Evolutionary conservation across 2,888 invertebrate species (phyloP).

Genomic region (Erebia epiphron): DNA sequence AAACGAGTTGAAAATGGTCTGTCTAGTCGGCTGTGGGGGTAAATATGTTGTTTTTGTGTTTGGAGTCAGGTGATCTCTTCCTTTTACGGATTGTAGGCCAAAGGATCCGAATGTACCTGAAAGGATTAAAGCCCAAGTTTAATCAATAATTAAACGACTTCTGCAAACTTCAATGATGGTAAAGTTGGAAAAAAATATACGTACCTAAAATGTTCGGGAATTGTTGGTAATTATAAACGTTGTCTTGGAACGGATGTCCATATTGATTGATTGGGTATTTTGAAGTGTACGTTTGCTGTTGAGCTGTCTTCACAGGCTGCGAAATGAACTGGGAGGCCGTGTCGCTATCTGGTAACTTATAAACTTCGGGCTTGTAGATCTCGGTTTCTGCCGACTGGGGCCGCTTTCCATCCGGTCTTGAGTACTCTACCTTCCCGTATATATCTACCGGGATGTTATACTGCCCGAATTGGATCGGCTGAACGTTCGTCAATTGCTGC

Average conservation of each 20-base stretch:
- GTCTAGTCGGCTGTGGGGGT: constrained; percentile 68
- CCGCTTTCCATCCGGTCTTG: constrained; percentile 54
- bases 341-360: constrained; percentile 67
- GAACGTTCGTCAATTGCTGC: constrained; percentile 68
- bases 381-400: constrained; percentile 54
- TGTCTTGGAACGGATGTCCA: constrained; percentile 63
- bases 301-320: constrained; percentile 73
- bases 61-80: constrained; percentile 72
- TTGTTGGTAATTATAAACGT: constrained; percentile 45
- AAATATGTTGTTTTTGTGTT: constrained; percentile 69
- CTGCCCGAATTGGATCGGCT: constrained; percentile 69
- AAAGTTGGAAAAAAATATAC: constrained; percentile 1
- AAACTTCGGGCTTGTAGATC: constrained; percentile 72
- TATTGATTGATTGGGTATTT: constrained; percentile 40
- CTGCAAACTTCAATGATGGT: not conserved
- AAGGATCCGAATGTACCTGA: constrained; percentile 83
- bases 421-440: constrained; percentile 63
- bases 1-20: constrained; percentile 70
- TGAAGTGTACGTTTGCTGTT: constrained; percentile 55
- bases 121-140: constrained; percentile 39
- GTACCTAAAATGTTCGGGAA: constrained; percentile 73
- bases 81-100: constrained; percentile 82
- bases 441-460: constrained; percentile 67
- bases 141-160: not conserved
- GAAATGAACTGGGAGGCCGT: constrained; percentile 64